Evolutionary conservation across 64 coral and sea anemone species (phyloP), one percentile per base, ranked within the genome.

Genomic region (Dendronephthya gigantea): DNA sequence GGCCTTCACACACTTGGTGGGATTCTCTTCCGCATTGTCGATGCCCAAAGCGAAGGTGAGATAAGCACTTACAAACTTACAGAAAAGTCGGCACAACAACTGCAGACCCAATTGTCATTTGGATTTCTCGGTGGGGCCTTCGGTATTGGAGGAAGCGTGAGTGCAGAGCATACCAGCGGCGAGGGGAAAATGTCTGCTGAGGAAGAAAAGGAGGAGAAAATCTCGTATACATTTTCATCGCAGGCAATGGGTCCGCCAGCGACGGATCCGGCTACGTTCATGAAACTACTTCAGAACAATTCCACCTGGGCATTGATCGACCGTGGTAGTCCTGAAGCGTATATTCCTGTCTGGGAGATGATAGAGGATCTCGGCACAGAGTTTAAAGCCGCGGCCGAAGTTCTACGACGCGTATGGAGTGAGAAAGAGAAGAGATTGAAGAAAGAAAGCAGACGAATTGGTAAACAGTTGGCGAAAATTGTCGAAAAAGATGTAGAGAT

Each of bases 1-100:
- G 90, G 90, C 14, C 1, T 84, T 1, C 90, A 92, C 8, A 79
- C 86, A 0, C 90, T 92, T 62, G 90, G 90, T 10, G 90, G 90
- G 0, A 39, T 88, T 0, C 48, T 92, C 14, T 92, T 92, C 49
- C 17, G 38, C 4, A 82, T 82, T 51, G 82, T 39, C 12, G 50
- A 88, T 6, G 86, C 82, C 0, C 30, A 74, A 9, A 88, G 85
- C 66, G 7, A 47, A 2, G 2, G 0, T 1, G 4, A 25, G 84
- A 23, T 2, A 39, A 39, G 85, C 5, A 33, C 37, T 5, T 9
- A 35, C 9, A 10, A 2, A 36, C 43, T 92, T 38, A 84, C 82
- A 5, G 22, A 79, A 17, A 33, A 36, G 43, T 58, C 85, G 0
- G 34, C 82, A 7, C 0, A 74, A 14, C 0, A 85, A 7, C 82